Percentiles rank a stretch among this genome's conserved stretches.
Evolutionary conservation across 2,888 invertebrate genomes (phyloP).

Genomic region (Dryobota labecula): DNA sequence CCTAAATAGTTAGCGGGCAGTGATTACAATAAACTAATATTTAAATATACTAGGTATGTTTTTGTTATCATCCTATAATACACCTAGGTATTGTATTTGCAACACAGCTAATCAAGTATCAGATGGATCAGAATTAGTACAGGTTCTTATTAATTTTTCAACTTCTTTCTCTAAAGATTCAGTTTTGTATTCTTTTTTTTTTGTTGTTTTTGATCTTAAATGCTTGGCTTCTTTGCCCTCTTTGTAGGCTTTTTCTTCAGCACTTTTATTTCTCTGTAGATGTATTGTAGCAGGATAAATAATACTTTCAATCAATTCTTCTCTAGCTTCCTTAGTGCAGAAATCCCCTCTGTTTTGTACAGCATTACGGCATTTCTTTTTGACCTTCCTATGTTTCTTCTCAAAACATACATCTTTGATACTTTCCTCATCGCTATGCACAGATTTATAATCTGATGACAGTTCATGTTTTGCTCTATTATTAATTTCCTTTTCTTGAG

Average conservation of each 20-base stretch:
- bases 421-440: conserved; percentile 71
- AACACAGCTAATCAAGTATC: conserved; percentile 63
- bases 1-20: conserved; percentile 50
- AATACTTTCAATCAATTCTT: conserved; percentile 77
- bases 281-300: conserved; percentile 72
- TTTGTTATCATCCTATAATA: conserved; percentile 50
- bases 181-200: conserved; percentile 75
- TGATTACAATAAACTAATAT: conserved; percentile 63
- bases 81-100: conserved; percentile 20
- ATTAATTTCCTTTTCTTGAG: conserved; percentile 81
- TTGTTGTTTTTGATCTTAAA: conserved; percentile 74
- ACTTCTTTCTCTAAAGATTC: conserved; percentile 81
- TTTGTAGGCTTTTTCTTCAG: conserved; percentile 64
- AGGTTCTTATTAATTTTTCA: conserved; percentile 78
- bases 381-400: conserved; percentile 71
- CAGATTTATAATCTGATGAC: conserved; percentile 67
- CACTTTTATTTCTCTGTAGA: conserved; percentile 66
- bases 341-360: conserved; percentile 71
- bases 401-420: conserved; percentile 66
- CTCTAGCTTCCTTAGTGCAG: conserved; percentile 69
- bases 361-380: conserved; percentile 62
- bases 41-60: conserved; percentile 51
- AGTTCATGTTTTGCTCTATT: conserved; percentile 69
- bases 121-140: conserved; percentile 76
- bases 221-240: conserved; percentile 72